phyloP scores from a whole-genome alignment of 2,113 vertebrate genomes.

The Aramus guarauna region DNA sequence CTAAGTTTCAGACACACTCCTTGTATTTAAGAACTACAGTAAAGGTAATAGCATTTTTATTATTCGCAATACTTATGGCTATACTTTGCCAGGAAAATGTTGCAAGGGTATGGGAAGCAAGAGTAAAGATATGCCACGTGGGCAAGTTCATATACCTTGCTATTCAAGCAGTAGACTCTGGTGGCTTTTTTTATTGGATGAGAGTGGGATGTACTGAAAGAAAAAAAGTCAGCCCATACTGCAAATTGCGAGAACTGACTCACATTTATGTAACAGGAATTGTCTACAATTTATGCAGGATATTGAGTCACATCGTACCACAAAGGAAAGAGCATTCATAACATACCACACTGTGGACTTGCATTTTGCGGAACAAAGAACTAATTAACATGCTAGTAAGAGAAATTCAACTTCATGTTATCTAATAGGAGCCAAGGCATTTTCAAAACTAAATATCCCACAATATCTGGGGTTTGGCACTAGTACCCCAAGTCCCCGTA shows the following conservation, averaged over 20 bases:
- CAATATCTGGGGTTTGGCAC: background rate
- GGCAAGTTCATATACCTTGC: background rate
- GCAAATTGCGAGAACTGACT: slow-evolving; percentile 26
- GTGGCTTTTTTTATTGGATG: background rate
- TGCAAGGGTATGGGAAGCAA: background rate
- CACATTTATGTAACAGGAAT: slow-evolving; percentile 60
- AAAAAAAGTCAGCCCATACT: background rate
- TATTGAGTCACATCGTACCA: slow-evolving; percentile 53
- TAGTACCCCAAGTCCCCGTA: background rate
- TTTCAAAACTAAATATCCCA: background rate
- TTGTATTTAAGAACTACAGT: background rate
- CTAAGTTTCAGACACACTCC: background rate
- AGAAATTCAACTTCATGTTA: background rate
- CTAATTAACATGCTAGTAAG: background rate
- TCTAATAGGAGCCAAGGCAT: background rate
- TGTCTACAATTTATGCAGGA: slow-evolving; percentile 46
- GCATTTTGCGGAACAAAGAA: slow-evolving; percentile 14
- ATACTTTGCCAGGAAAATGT: background rate
- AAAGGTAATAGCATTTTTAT: background rate
- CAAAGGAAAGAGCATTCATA: slow-evolving; percentile 53
- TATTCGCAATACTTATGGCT: background rate
- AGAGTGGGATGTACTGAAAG: background rate
- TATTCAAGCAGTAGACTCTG: background rate
- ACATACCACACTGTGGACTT: background rate
- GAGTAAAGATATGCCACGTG: background rate